Evolutionary conservation across 2,888 invertebrate species (phyloP), one percentile per base, ranked within the genome.

Genomic region (Mystacides longicornis): DNA sequence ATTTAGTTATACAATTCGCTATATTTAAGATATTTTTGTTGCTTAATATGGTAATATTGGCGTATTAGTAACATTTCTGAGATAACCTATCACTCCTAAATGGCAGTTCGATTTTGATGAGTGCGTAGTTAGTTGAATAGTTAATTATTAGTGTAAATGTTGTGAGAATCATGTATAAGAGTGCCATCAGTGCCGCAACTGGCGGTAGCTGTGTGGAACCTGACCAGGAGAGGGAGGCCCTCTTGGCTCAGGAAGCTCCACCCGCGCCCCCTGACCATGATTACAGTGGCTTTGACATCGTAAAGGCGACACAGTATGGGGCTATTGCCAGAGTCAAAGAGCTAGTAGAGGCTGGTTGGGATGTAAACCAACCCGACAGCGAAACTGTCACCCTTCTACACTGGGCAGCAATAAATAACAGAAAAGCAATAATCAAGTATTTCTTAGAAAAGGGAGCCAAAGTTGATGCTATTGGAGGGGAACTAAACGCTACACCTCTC

Each of bases 321-420:
- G 89, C 93, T 4, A 81, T 91, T 67, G 83, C 83, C 67, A 79
- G 88, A 72, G 83, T 87, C 67, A 80, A 89, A 63, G 91, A 96
- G 71, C 78, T 98, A 23, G 81, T 98, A 3, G 95, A 97, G 66
- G 85, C 86, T 37, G 97, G 97, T 1, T 89, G 88, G 75, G 91
- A 96, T 75, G 93, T 97, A 14, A 97, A 97, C 72, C 86, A 90
- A 68, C 87, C 93, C 47, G 98, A 99, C 71, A 81, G 82, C 62
- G 98, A 99, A 72, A 95, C 94, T 49, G 97, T 99, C 54, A 95
- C 96, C 2, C 75, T 99, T 51, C 77, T 99, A n/a, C 99, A 99
- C 71, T 99, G 99, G 99, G 98, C 98, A 33, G 90, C 98, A 18
- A 99, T 99, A 67, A 99, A 99, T 73, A 98, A 98, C 77, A 81